Percentiles rank a stretch among this genome's conserved stretches.
These are phyloP conservation scores for Quiscalus mexicanus DNA, from an alignment of 2,113 vertebrate genomes.

Conservation along the genomic window DNA sequence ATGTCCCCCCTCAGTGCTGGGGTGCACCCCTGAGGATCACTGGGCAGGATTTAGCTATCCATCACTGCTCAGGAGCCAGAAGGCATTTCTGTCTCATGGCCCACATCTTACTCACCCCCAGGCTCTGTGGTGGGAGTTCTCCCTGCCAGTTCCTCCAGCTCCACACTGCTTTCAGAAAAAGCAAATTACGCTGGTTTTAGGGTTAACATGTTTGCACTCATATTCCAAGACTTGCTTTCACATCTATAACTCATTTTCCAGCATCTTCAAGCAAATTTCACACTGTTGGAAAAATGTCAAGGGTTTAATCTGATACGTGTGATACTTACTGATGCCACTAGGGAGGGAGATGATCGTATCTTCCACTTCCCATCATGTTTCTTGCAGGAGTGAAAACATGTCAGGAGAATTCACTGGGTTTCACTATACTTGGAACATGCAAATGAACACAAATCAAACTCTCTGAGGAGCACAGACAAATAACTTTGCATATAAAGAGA, in stretches of 20 bases:
- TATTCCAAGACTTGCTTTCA: slow-evolving; percentile 43
- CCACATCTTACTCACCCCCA: neutral
- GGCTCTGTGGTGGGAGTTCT: neutral
- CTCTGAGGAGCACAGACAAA: neutral
- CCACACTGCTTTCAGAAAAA: neutral
- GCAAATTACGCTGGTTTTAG: neutral
- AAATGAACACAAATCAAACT: slow-evolving; percentile 32
- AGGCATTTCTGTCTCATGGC: neutral
- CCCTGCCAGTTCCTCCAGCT: neutral
- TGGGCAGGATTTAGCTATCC: neutral
- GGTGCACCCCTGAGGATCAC: neutral
- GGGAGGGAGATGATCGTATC: slow-evolving; percentile 26
- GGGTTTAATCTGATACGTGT: slow-evolving; percentile 61
- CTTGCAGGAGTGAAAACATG: neutral
- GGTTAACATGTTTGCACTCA: slow-evolving; percentile 24
- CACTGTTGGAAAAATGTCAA: slow-evolving; percentile 61
- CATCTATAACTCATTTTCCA: slow-evolving; percentile 56
- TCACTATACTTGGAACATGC: neutral
- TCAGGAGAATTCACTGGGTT: neutral
- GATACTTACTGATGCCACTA: slow-evolving; percentile 61
- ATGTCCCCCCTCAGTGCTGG: neutral
- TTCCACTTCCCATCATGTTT: slow-evolving; percentile 28
- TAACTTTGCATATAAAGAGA: neutral
- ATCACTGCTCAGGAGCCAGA: neutral
- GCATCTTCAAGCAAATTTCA: slow-evolving; percentile 61